A percentile compares a stretch with the other conserved stretches of the same genome.
Conservation (phyloP, 2,797 vertebrate genomes). For the Gymnoscopelus microlampas region DNA sequence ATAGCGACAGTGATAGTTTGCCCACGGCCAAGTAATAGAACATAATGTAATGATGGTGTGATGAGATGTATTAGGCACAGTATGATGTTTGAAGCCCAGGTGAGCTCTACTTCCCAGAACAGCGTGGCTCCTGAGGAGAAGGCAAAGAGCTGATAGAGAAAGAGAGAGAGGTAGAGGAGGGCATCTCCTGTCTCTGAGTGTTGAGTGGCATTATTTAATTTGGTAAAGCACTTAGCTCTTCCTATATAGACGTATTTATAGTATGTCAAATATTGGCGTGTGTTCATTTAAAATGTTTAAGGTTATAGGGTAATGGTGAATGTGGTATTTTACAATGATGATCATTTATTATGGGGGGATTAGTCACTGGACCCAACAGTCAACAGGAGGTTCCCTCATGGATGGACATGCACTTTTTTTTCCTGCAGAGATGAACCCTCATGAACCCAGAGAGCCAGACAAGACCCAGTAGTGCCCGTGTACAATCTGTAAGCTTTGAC, state of each 20-base stretch:
- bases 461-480: slow-evolving; percentile 66
- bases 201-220: slow-evolving; percentile 29
- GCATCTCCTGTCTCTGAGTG: slow-evolving; percentile 62
- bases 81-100: slow-evolving; percentile 81
- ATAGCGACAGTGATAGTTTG: slow-evolving; percentile 8
- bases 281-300: background rate
- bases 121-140: slow-evolving; percentile 48
- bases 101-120: slow-evolving; percentile 41
- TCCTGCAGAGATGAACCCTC: slow-evolving; percentile 60
- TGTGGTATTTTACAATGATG: background rate
- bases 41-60: slow-evolving; percentile 29
- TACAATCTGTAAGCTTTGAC: slow-evolving; percentile 57
- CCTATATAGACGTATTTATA: background rate
- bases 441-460: slow-evolving; percentile 61
- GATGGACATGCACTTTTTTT: slow-evolving; percentile 69
- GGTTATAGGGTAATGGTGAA: background rate
- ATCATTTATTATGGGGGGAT: background rate
- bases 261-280: background rate
- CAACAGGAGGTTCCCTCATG: slow-evolving; percentile 67
- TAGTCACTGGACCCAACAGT: slow-evolving; percentile 55
- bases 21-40: slow-evolving; percentile 9
- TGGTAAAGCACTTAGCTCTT: background rate
- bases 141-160: slow-evolving; percentile 27
- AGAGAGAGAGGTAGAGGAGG: slow-evolving; percentile 23
- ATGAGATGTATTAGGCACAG: slow-evolving; percentile 73